Percentiles rank a stretch among this genome's conserved stretches.
phyloP scores from a whole-genome alignment of 2,797 vertebrate genomes.

The Alcedo atthis region DNA sequence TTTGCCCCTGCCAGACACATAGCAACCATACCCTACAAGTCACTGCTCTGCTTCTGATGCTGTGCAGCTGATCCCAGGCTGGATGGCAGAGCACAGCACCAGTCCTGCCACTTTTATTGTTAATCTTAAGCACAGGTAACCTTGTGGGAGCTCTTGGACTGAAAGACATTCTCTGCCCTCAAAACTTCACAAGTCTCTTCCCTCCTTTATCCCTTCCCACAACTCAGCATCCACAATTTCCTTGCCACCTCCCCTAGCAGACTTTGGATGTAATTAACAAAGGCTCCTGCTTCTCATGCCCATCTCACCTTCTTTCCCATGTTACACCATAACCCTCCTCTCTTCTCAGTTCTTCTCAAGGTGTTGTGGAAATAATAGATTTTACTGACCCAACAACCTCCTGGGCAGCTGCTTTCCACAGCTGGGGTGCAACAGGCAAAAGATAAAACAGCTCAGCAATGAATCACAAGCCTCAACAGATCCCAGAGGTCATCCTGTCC shows the following conservation, averaged over 20 bases:
- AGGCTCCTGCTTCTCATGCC: neutral
- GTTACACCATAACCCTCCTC: neutral
- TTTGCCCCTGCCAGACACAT: neutral
- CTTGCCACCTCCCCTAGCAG: neutral
- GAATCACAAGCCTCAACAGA: constrained; percentile 36
- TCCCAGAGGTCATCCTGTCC: constrained; percentile 38
- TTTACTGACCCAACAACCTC: constrained; percentile 2
- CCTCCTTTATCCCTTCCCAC: neutral
- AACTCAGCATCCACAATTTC: neutral
- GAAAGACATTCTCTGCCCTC: neutral
- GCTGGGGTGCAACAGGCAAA: constrained; percentile 22
- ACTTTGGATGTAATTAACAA: neutral
- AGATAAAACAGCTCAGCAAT: constrained; percentile 20
- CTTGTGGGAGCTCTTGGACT: neutral
- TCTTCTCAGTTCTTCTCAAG: neutral
- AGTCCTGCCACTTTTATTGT: neutral
- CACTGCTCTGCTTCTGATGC: neutral
- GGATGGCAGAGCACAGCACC: neutral
- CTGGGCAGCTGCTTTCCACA: constrained; percentile 36
- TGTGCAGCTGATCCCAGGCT: neutral
- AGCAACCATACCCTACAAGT: neutral
- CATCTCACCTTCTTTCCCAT: neutral
- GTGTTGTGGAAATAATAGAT: neutral
- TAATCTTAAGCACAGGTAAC: neutral
- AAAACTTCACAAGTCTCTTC: neutral